phyloP scores from a whole-genome alignment of 2,113 vertebrate species.

The Heloderma charlesbogerti region DNA sequence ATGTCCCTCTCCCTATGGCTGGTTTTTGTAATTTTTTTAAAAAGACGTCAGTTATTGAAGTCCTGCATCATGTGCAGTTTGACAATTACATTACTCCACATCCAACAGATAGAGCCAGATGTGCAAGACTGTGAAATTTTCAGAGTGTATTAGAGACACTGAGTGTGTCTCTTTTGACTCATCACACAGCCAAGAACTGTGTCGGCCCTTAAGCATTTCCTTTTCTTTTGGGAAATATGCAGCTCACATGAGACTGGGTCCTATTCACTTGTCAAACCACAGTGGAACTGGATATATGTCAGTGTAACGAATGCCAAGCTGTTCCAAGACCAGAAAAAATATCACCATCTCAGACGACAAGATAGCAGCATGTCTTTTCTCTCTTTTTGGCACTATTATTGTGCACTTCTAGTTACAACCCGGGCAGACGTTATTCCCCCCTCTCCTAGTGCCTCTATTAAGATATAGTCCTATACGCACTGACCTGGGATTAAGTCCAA shows the following conservation, averaged over 20 bases:
- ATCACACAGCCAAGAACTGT: not conserved
- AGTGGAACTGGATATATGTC: not conserved
- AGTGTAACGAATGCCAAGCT: constrained; percentile 1
- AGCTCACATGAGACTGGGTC: not conserved
- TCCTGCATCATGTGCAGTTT: not conserved
- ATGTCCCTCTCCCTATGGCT: not conserved
- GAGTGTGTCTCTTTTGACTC: not conserved
- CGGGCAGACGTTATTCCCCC: not conserved
- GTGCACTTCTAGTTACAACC: not conserved
- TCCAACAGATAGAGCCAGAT: not conserved
- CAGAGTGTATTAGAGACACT: not conserved
- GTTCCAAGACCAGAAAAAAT: not conserved
- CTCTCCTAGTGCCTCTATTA: not conserved
- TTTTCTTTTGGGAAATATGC: not conserved
- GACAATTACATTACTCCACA: not conserved
- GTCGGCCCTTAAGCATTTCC: not conserved
- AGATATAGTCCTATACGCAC: no score
- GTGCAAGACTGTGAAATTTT: not conserved
- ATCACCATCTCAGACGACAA: not conserved
- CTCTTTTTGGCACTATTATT: not conserved
- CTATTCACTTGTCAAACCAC: not conserved
- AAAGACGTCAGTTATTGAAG: not conserved
- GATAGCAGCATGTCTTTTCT: not conserved
- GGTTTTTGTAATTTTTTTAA: not conserved
- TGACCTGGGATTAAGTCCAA: no score